phyloP scores from a whole-genome alignment of 2,888 invertebrate species.

The Rhogogaster chlorosoma region DNA sequence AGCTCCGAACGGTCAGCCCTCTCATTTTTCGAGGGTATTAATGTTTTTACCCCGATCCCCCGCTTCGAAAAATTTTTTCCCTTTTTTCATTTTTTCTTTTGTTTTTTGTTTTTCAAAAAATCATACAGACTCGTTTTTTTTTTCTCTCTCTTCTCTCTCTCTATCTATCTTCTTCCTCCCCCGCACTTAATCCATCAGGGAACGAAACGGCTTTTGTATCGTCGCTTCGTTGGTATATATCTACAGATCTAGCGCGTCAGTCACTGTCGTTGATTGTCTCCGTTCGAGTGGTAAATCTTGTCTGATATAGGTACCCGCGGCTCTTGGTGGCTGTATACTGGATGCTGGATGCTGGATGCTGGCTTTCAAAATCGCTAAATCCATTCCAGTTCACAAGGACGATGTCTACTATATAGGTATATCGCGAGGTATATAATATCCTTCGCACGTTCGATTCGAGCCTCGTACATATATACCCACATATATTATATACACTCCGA shows the following conservation, averaged over 20 bases:
- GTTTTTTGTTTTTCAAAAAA: not conserved
- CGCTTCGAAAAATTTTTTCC: not conserved
- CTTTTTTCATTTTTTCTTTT: not conserved
- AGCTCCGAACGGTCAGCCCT: not conserved
- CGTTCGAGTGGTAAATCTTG: conserved; percentile 31
- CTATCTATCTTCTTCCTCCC: not conserved
- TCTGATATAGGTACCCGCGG: conserved; percentile 13
- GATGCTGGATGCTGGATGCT: not conserved
- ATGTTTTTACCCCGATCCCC: not conserved
- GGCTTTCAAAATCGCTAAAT: conserved; percentile 26
- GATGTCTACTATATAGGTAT: not conserved
- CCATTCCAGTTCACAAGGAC: not conserved
- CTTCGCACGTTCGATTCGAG: not conserved
- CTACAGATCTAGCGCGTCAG: conserved; percentile 32
- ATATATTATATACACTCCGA: not conserved
- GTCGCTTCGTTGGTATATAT: conserved; percentile 7
- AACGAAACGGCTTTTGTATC: conserved; percentile 4
- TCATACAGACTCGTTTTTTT: not conserved
- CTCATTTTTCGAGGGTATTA: conserved; percentile 26
- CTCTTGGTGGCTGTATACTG: not conserved
- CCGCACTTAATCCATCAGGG: not conserved
- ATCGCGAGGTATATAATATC: not conserved
- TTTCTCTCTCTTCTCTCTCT: not conserved
- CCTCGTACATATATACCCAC: too few relatives aligned
- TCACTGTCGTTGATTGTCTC: conserved; percentile 38